Conservation (phyloP, 2,888 invertebrate genomes). For the Meiosimyza decipiens region DNA sequence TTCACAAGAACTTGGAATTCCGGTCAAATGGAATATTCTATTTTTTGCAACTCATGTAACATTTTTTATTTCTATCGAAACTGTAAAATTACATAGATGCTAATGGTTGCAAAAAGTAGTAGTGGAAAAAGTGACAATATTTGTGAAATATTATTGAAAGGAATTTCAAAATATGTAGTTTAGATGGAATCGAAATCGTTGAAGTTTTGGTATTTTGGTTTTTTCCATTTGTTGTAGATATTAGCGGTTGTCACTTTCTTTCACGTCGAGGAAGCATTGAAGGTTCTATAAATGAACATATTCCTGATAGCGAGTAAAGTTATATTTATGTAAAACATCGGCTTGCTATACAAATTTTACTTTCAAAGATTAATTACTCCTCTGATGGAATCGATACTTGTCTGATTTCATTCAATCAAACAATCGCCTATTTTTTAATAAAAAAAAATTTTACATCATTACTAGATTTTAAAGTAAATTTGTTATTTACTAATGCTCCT, state of each 20-base stretch:
- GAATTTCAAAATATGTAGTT: too few relatives aligned
- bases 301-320: conserved; percentile 27
- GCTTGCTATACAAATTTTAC: too few relatives aligned
- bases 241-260: conserved; percentile 26
- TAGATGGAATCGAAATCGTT: too few relatives aligned
- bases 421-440: too few relatives aligned
- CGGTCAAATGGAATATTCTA: conserved; percentile 10
- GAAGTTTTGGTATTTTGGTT: too few relatives aligned
- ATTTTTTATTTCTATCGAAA: conserved; percentile 25
- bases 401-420: too few relatives aligned
- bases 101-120: conserved; percentile 34
- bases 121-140: conserved; percentile 38
- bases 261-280: conserved; percentile 1
- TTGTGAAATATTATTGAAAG: background rate
- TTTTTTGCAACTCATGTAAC: conserved; percentile 48
- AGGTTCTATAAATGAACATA: background rate
- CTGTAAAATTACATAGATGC: conserved; percentile 14
- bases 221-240: background rate
- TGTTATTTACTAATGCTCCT: too few relatives aligned
- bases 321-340: too few relatives aligned
- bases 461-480: too few relatives aligned
- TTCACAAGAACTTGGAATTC: conserved; percentile 4
- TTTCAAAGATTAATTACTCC: too few relatives aligned
- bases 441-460: too few relatives aligned
- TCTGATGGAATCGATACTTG: too few relatives aligned